Percentiles rank a stretch among this genome's conserved stretches.
These are phyloP conservation scores for Manduca sexta DNA, from an alignment of 1,140 invertebrate genomes.

Conservation along the genomic window DNA sequence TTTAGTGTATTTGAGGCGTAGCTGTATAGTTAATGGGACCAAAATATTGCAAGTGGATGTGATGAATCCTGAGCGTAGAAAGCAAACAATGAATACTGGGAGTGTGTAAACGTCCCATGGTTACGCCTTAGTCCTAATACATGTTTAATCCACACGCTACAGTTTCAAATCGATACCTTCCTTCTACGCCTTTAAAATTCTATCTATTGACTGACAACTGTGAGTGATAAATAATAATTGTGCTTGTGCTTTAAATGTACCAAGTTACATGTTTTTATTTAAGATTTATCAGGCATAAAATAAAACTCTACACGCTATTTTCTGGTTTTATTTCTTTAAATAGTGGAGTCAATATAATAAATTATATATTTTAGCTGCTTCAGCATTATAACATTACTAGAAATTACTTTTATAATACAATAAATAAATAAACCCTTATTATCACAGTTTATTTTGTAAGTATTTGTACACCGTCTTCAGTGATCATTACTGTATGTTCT, in stretches of 20 bases:
- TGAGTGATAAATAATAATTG: conserved; percentile 68
- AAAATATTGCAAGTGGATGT: conserved; percentile 42
- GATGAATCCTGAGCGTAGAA: conserved; percentile 33
- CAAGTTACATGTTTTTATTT: conserved; percentile 69
- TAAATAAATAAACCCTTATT: not conserved
- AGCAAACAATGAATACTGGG: conserved; percentile 29
- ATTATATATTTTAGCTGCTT: too few species aligned
- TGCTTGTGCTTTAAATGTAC: conserved; percentile 74
- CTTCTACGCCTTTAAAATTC: conserved; percentile 67
- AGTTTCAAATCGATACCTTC: conserved; percentile 49
- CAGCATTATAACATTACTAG: too few species aligned
- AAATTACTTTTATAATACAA: not conserved
- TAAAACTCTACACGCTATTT: conserved; percentile 57
- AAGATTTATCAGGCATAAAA: conserved; percentile 60
- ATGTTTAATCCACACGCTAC: conserved; percentile 10
- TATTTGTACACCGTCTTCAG: conserved; percentile 80
- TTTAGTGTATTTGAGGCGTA: conserved; percentile 49
- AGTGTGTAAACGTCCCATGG: conserved; percentile 54
- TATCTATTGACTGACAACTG: conserved; percentile 69
- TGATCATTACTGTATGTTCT: conserved; percentile 94
- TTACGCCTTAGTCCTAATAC: conserved; percentile 54
- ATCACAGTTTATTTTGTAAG: conserved; percentile 72
- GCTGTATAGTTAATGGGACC: conserved; percentile 56
- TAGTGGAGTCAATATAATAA: too few species aligned
- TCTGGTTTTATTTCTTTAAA: conserved; percentile 36